phyloP scores from a whole-genome alignment of 2,797 vertebrate genomes.

The Morus bassanus region DNA sequence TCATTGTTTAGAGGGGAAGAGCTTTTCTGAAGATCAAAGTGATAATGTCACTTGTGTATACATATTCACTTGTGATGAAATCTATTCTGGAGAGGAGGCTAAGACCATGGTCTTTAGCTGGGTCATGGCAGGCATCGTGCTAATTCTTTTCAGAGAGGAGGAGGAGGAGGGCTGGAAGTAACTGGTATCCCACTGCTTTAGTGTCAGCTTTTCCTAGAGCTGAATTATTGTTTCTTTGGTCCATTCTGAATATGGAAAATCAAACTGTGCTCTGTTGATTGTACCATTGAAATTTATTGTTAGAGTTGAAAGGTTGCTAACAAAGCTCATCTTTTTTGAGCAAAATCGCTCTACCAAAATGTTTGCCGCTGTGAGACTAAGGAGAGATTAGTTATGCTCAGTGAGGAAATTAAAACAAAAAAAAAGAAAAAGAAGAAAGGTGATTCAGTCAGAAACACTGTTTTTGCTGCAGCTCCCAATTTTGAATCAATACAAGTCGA shows the following conservation, averaged over 20 bases:
- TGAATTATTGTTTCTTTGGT: slow-evolving; percentile 35
- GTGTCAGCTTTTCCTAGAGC: slow-evolving; percentile 1
- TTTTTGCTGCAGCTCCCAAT: neutral
- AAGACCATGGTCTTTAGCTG: neutral
- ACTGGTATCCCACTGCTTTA: slow-evolving; percentile 5
- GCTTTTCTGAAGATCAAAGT: neutral
- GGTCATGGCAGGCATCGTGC: neutral
- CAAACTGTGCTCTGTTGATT: slow-evolving; percentile 35
- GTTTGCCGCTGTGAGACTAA: neutral
- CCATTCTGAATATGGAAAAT: slow-evolving; percentile 33
- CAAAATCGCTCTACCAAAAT: neutral
- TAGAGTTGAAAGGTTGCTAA: slow-evolving; percentile 43
- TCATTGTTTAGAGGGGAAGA: neutral
- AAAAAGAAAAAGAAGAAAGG: neutral
- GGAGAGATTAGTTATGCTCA: neutral
- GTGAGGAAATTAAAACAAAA: slow-evolving; percentile 4
- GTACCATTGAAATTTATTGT: slow-evolving; percentile 19
- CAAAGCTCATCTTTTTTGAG: slow-evolving; percentile 27
- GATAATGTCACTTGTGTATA: neutral
- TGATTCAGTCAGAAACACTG: neutral
- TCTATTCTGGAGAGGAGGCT: neutral
- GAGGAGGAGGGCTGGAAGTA: neutral
- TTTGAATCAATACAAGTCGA: neutral
- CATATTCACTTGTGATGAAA: neutral
- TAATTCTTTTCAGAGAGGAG: neutral